Percentiles rank a stretch among this genome's conserved stretches.
These are phyloP conservation scores for Liolophura sinensis DNA, from an alignment of 1,140 invertebrate genomes.

Conservation along the genomic window DNA sequence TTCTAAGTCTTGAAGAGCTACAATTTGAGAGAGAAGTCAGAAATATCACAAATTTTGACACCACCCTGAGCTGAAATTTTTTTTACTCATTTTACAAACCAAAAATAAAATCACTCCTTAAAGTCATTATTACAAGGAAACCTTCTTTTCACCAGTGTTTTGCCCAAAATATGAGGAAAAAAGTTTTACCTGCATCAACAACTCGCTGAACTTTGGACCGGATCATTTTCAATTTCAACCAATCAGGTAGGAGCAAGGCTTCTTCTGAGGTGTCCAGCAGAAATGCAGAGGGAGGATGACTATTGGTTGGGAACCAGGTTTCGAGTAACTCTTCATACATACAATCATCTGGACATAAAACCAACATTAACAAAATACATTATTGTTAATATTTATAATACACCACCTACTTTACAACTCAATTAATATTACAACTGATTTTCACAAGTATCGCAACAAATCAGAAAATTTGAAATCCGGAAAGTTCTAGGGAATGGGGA, in stretches of 20 bases:
- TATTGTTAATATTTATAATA: neutral
- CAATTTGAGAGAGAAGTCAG: conserved; percentile 8
- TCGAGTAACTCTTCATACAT: conserved; percentile 70
- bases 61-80: too few species aligned
- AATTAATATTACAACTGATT: too few species aligned
- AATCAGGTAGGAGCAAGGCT: conserved; percentile 86
- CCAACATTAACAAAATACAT: neutral
- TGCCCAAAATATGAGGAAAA: too few species aligned
- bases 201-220: conserved; percentile 80
- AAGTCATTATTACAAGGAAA: too few species aligned
- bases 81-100: too few species aligned
- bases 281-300: conserved; percentile 73
- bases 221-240: conserved; percentile 93
- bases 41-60: too few species aligned
- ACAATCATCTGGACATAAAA: conserved; percentile 10
- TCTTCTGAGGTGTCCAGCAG: conserved; percentile 84
- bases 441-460: too few species aligned
- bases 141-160: too few species aligned
- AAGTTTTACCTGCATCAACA: conserved; percentile 69
- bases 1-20: conserved; percentile 79
- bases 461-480: too few species aligned
- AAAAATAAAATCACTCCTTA: too few species aligned
- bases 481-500: too few species aligned
- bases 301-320: conserved; percentile 65
- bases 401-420: too few species aligned